These are phyloP conservation scores for Calliphora vomitoria DNA, from an alignment of 2,888 invertebrate species.

Conservation along the genomic window DNA sequence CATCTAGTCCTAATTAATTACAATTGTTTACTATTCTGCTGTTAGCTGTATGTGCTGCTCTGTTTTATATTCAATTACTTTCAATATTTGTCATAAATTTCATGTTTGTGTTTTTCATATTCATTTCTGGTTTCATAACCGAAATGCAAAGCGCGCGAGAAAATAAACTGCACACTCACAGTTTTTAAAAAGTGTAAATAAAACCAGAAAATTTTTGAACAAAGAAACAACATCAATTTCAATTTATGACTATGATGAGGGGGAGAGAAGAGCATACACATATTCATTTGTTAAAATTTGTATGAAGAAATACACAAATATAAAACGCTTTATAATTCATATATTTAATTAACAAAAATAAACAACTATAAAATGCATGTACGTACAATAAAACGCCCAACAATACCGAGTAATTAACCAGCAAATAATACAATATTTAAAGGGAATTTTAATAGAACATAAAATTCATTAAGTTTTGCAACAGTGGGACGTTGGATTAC, in stretches of 20 bases:
- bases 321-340: background rate
- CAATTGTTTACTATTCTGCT: background rate
- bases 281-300: background rate
- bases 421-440: background rate
- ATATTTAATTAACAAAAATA: background rate
- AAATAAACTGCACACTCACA: background rate
- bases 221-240: slow-evolving; percentile 43
- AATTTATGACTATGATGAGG: slow-evolving; percentile 7
- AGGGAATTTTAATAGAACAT: too few relatives aligned
- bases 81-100: background rate
- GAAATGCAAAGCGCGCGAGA: background rate
- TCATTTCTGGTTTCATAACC: background rate
- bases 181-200: slow-evolving; percentile 22
- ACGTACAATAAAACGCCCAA: background rate
- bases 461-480: too few relatives aligned
- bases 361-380: background rate
- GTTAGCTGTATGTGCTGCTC: background rate
- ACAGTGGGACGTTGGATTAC: too few relatives aligned
- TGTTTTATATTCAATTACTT: background rate
- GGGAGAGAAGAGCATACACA: too few relatives aligned
- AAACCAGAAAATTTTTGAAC: slow-evolving; percentile 20
- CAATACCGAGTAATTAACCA: background rate
- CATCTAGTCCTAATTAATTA: background rate
- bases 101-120: background rate
- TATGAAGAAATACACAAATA: background rate